These are phyloP conservation scores for Phyllotis vaccarum DNA, from an alignment of 2,797 vertebrate genomes.

Conservation along the genomic window DNA sequence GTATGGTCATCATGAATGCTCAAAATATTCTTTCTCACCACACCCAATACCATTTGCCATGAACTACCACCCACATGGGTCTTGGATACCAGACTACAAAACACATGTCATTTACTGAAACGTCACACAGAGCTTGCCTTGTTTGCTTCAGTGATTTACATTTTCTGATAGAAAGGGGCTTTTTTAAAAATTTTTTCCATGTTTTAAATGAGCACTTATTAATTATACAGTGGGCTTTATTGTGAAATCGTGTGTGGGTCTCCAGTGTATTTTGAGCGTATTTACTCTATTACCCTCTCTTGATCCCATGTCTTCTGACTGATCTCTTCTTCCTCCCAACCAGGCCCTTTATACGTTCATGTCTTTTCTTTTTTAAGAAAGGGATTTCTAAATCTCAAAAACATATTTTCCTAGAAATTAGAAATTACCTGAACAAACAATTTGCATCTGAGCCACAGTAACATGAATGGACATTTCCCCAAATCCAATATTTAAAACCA, in stretches of 20 bases:
- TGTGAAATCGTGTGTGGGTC: not conserved
- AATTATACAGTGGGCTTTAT: not conserved
- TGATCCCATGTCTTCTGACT: not conserved
- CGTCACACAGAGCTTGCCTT: not conserved
- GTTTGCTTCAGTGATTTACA: not conserved
- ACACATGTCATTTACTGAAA: slow-evolving; percentile 29
- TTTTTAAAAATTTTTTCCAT: not conserved
- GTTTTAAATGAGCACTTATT: not conserved
- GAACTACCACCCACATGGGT: not conserved
- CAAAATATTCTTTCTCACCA: not conserved
- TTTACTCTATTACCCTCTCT: not conserved
- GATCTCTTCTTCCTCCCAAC: not conserved
- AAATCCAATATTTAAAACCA: not conserved
- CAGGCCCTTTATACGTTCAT: not conserved
- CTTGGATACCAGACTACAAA: not conserved
- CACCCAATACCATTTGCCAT: not conserved
- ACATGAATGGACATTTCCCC: not conserved
- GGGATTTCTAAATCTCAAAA: not conserved
- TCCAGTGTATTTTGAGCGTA: not conserved
- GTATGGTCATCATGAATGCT: not conserved
- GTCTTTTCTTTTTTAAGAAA: not conserved
- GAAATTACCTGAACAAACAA: not conserved
- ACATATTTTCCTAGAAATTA: not conserved
- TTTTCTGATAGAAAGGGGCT: not conserved
- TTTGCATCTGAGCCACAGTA: not conserved